A percentile compares a stretch with the other conserved stretches of the same genome.
phyloP scores from a whole-genome alignment of 2,113 vertebrate species.

The Rostratula benghalensis region DNA sequence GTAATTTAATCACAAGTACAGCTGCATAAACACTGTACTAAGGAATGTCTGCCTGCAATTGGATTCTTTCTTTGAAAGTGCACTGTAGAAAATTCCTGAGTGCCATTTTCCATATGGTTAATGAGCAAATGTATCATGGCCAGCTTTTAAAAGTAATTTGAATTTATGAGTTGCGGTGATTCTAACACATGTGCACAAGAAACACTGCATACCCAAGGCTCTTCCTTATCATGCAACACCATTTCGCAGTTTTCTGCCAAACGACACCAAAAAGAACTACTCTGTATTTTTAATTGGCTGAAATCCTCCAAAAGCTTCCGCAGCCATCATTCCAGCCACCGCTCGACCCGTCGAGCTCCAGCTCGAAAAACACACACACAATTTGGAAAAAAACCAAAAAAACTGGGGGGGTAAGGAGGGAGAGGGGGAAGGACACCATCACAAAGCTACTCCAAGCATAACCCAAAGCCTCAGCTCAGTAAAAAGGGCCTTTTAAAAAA shows the following conservation, averaged over 20 bases:
- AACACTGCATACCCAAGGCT: slow-evolving; percentile 68
- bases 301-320: slow-evolving; percentile 61
- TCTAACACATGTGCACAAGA: slow-evolving; percentile 77
- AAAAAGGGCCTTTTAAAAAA: not conserved
- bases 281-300: slow-evolving; percentile 75
- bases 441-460: not conserved
- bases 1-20: slow-evolving; percentile 95
- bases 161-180: slow-evolving; percentile 79
- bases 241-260: slow-evolving; percentile 72
- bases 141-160: slow-evolving; percentile 83
- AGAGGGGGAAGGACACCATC: not conserved
- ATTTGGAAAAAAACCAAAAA: not conserved
- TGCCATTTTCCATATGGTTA: slow-evolving; percentile 94
- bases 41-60: slow-evolving; percentile 91
- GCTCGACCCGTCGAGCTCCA: not conserved
- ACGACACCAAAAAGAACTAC: slow-evolving; percentile 70
- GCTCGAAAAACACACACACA: not conserved
- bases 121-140: slow-evolving; percentile 86
- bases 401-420: not conserved
- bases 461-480: not conserved
- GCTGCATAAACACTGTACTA: slow-evolving; percentile 94
- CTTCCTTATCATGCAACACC: slow-evolving; percentile 78
- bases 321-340: slow-evolving; percentile 24
- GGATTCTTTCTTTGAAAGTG: slow-evolving; percentile 91
- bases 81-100: slow-evolving; percentile 81